phyloP scores from a whole-genome alignment of 2,113 vertebrate species.

The Geothlypis trichas region DNA sequence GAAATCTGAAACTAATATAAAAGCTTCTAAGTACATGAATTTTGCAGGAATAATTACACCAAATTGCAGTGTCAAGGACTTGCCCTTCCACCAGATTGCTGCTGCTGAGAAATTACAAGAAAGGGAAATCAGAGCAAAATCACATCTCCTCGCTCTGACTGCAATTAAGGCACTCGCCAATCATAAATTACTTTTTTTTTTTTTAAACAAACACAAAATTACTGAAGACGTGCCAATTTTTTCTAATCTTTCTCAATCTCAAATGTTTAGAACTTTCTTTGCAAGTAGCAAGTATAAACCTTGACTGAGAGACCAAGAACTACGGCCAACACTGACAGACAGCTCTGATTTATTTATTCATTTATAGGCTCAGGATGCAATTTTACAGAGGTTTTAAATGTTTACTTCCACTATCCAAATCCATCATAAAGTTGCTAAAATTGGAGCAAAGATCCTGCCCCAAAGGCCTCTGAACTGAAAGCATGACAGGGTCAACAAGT shows the following conservation, averaged over 20 bases:
- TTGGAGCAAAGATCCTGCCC: background rate
- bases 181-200: background rate
- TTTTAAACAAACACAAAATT: background rate
- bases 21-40: slow-evolving; percentile 25
- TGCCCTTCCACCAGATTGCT: slow-evolving; percentile 12
- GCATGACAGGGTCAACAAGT: slow-evolving; percentile 4
- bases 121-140: background rate
- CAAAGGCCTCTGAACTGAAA: background rate
- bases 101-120: background rate
- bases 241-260: background rate
- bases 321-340: accelerated
- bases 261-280: background rate
- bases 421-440: slow-evolving; percentile 34
- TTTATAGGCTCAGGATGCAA: background rate
- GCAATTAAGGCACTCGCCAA: background rate
- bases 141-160: background rate
- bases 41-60: slow-evolving; percentile 29
- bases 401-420: background rate
- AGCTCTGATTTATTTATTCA: background rate
- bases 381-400: background rate
- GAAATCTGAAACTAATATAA: slow-evolving; percentile 30
- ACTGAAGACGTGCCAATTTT: background rate
- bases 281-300: background rate
- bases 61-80: background rate
- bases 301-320: background rate